Base-by-base conservation (phyloP, 2,113 vertebrate species). In the Chlamydotis undulata region DNA sequence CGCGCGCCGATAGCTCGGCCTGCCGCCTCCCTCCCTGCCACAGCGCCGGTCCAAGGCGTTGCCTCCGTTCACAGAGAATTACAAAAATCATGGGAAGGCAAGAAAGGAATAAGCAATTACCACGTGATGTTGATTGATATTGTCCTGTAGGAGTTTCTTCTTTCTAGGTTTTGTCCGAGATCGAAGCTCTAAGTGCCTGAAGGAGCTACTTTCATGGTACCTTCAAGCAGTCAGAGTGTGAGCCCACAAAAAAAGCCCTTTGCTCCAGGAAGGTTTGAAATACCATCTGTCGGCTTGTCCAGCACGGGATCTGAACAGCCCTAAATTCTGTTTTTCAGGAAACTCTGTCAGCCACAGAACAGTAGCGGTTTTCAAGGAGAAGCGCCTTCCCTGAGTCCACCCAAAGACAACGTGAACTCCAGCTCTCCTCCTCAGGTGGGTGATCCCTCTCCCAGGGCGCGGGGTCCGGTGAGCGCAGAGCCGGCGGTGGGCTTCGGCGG, bases 351-450 rank as follows among this genome's bases (percentile, higher is more conserved):
- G 95, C 91, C 98, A 0, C 99, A 98, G 95, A 98, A 97, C 81
- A 84, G 97, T 26, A 92, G 98, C 2, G 71, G 85, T 11, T 97
- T 98, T 71, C 86, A 97, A 49, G 98, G 96, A 33, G 98, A 99
- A 53, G 92, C 97, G 3, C 97, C 98, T n/a, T 97, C 98, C 88
- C 61, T 95, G 69, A 99, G 99, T 78, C 99, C 99, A 1, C 98
- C 98, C 1, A 99, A 99, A 95, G 99, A 99, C 94, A 97, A 80
- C 1, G 85, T 98, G 56, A 98, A 90, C 97, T 98, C 98, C 7
- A 75, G 96, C 76, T 99, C 99, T 8, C 99, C 99, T 15, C 98
- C 99, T 35, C 99, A 99, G 98, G 99, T 99, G 96, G 91, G 97
- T 93, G 49, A 61, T 37, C 19, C 39, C 43, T 35, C 45, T 15